These are phyloP conservation scores for Polydrusus tereticollis DNA, from an alignment of 2,888 invertebrate species.

Conservation along the genomic window DNA sequence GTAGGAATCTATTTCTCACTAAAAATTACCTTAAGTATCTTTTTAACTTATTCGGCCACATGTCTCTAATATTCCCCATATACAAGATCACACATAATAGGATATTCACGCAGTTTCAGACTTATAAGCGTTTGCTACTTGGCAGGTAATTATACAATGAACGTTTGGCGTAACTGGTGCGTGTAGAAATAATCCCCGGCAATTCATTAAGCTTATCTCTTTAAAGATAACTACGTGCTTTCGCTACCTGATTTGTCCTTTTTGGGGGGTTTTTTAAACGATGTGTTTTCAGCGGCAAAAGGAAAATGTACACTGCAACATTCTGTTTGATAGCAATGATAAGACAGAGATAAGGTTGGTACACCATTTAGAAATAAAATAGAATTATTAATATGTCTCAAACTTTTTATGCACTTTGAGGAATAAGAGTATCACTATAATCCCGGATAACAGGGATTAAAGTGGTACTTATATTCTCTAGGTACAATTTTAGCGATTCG, in stretches of 20 bases:
- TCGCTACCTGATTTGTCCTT: not conserved
- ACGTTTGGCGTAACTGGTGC: slow-evolving; percentile 4
- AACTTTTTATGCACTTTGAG: no score
- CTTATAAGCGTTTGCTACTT: slow-evolving; percentile 10
- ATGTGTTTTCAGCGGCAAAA: not conserved
- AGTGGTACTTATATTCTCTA: no score
- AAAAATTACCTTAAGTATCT: no score
- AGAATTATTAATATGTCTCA: no score
- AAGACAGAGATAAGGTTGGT: no score
- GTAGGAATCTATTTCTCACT: no score
- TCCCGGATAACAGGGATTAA: no score
- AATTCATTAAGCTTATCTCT: slow-evolving; percentile 14
- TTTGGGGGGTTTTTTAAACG: not conserved
- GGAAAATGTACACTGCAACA: not conserved
- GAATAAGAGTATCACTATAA: no score
- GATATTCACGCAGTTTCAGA: slow-evolving; percentile 8
- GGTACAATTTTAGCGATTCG: no score
- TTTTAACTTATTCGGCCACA: not conserved
- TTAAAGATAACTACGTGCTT: slow-evolving; percentile 15
- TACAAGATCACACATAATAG: not conserved
- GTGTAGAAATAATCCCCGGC: slow-evolving; percentile 15
- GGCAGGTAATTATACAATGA: slow-evolving; percentile 7
- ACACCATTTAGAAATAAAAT: no score
- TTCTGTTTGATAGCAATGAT: not conserved
- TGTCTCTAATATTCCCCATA: not conserved